Percentiles rank a stretch among this genome's conserved stretches.
phyloP scores from a whole-genome alignment of 1,140 invertebrate genomes.

The Penaeus chinensis region DNA sequence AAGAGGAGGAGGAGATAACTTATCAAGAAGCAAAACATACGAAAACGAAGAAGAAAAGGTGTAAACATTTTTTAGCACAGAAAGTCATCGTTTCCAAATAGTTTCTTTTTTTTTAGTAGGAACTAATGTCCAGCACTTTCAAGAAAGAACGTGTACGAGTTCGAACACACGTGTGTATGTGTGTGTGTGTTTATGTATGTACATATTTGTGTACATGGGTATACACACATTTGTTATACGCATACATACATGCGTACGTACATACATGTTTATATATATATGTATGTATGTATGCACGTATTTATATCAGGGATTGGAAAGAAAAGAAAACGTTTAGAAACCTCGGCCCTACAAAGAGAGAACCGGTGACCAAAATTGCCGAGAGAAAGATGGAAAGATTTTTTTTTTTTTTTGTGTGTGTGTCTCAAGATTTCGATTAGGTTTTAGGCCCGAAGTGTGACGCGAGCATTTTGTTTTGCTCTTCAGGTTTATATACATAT shows the following conservation, averaged over 20 bases:
- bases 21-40: no score
- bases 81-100: neutral
- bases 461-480: neutral
- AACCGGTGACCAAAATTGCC: no score
- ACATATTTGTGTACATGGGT: neutral
- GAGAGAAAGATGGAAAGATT: no score
- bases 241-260: slow-evolving; percentile 16
- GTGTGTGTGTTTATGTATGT: slow-evolving; percentile 34
- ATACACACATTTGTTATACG: neutral
- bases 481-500: slow-evolving; percentile 5
- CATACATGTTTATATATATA: neutral
- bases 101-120: neutral
- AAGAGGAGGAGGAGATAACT: neutral
- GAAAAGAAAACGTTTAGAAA: no score
- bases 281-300: neutral
- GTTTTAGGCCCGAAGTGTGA: neutral
- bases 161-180: neutral
- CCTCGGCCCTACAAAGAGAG: no score
- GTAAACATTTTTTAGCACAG: neutral
- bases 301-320: neutral
- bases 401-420: slow-evolving; percentile 3
- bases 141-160: neutral
- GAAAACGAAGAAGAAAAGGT: neutral
- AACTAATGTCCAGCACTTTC: neutral
- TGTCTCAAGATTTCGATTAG: neutral